Conservation (phyloP, 2,113 vertebrate genomes). For the Oenanthe oenanthe region DNA sequence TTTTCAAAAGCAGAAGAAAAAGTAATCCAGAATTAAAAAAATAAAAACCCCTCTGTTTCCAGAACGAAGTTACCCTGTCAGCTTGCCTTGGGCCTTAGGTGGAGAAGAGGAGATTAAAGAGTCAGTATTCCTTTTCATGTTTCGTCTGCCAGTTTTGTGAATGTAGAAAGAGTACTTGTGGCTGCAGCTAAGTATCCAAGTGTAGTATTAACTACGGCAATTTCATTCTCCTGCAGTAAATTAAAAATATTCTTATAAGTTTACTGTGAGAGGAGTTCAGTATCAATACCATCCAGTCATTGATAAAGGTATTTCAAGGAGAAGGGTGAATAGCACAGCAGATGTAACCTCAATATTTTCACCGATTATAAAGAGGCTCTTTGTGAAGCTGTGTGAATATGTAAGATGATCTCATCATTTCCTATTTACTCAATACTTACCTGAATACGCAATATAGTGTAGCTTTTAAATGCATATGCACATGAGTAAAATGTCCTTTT, state of each 20-base stretch:
- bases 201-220: slow-evolving; percentile 64
- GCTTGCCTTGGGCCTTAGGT: slow-evolving; percentile 88
- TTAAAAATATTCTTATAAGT: slow-evolving; percentile 56
- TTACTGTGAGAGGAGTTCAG: neutral
- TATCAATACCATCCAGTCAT: slow-evolving; percentile 47
- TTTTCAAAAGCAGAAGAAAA: slow-evolving; percentile 82
- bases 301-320: slow-evolving; percentile 65
- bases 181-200: slow-evolving; percentile 72
- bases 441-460: slow-evolving; percentile 77
- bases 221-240: slow-evolving; percentile 42
- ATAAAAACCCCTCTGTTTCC: slow-evolving; percentile 68
- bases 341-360: slow-evolving; percentile 67
- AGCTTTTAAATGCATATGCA: slow-evolving; percentile 76
- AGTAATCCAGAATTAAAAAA: slow-evolving; percentile 82
- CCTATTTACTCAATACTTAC: slow-evolving; percentile 80
- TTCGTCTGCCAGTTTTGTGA: slow-evolving; percentile 85
- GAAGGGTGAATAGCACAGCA: slow-evolving; percentile 58
- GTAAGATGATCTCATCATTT: slow-evolving; percentile 79
- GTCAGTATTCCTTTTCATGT: slow-evolving; percentile 93
- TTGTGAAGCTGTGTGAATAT: slow-evolving; percentile 76
- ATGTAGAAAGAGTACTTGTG: slow-evolving; percentile 78
- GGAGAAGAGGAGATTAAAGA: slow-evolving; percentile 90
- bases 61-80: slow-evolving; percentile 86
- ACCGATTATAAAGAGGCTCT: slow-evolving; percentile 70
- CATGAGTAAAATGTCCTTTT: slow-evolving; percentile 75